Conservation (phyloP, 2,888 invertebrate genomes). For the Nebria brevicollis region DNA sequence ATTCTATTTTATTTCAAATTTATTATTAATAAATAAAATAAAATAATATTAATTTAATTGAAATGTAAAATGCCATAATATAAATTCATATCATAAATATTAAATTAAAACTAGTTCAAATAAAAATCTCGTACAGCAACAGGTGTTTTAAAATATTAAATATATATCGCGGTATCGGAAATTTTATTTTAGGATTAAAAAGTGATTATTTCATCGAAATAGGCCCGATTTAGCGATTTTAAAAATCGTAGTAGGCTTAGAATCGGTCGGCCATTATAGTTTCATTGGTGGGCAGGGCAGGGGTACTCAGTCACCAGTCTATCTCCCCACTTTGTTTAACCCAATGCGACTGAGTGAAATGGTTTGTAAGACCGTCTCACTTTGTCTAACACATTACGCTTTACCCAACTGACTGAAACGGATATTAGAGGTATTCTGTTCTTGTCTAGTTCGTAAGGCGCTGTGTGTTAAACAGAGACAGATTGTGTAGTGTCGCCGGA, state of each 20-base stretch:
- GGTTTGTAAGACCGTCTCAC: not conserved
- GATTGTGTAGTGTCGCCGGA: not conserved
- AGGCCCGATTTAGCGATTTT: not conserved
- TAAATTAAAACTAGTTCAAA: not conserved
- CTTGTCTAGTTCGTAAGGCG: not conserved
- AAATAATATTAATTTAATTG: not conserved
- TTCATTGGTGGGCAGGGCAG: conserved; percentile 52
- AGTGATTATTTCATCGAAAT: not conserved
- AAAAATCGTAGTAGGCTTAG: not conserved
- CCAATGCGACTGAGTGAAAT: not conserved
- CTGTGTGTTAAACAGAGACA: not conserved
- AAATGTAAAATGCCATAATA: not conserved
- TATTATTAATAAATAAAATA: not conserved
- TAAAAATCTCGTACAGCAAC: not conserved
- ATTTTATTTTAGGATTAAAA: not conserved
- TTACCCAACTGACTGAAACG: not conserved
- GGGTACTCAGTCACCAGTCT: conserved; percentile 48
- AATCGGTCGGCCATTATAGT: conserved; percentile 56
- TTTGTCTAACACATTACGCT: not conserved
- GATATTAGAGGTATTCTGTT: not conserved
- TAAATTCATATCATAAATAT: not conserved
- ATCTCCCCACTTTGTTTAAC: conserved; percentile 24
- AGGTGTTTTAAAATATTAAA: not conserved
- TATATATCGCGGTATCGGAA: not conserved
- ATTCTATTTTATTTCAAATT: not conserved